Evolutionary conservation across 2,888 invertebrate species (phyloP), one percentile per base, ranked within the genome.

Genomic region (Agrotis segetum): DNA sequence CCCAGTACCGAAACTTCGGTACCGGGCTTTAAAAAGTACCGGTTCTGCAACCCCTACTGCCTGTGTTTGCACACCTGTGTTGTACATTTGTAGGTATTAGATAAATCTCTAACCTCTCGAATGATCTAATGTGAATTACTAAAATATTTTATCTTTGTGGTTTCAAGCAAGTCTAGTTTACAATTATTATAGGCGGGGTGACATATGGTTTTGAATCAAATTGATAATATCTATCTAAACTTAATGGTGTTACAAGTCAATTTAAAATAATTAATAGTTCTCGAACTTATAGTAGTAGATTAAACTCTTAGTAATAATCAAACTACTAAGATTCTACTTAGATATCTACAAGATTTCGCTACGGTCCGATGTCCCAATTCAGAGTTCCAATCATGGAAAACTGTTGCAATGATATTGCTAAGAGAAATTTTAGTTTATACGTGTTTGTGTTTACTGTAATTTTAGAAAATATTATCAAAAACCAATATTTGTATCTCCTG

Each of bases 11-110:
- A n/a, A n/a, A n/a, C n/a, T n/a, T n/a, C n/a, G n/a, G n/a, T n/a
- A n/a, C n/a, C n/a, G n/a, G n/a, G n/a, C n/a, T n/a, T n/a, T n/a
- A n/a, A n/a, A n/a, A n/a, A n/a, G n/a, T n/a, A n/a, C n/a, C n/a
- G n/a, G n/a, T n/a, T n/a, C n/a, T n/a, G n/a, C n/a, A n/a, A n/a
- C n/a, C n/a, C n/a, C n/a, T n/a, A n/a, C n/a, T n/a, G n/a, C n/a
- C n/a, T 60, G 17, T 69, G n/a, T 47, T 47, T 77, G 61, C 29
- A 59, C 71, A 74, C 53, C 62, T 70, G 58, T 52, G 24, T 14
- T 21, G 24, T 24, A 24, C 24, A 24, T 2, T 24, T 24, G 40
- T 49, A 58, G 40, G 16, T n/a, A 69, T 40, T 29, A n/a, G 21
- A 17, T 16, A 52, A 65, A 61, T 79, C 21, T 50, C 16, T 24